phyloP scores from a whole-genome alignment of 23 tunicate species.

The Trididemnum nubilum region DNA sequence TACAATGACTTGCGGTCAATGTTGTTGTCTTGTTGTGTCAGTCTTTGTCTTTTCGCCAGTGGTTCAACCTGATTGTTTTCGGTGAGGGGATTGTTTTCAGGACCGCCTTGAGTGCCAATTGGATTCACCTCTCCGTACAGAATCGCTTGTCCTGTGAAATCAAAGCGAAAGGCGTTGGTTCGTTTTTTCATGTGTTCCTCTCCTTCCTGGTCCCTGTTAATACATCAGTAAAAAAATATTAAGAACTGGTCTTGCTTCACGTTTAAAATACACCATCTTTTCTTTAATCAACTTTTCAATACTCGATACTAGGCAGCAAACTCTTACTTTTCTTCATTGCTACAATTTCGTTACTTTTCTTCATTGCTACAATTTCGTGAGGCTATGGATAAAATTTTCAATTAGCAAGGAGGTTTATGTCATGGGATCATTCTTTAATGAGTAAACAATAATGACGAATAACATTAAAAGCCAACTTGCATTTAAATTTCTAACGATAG shows the following conservation, averaged over 20 bases:
- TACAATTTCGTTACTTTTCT: no score
- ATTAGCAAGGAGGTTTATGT: no score
- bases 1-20: slow-evolving; percentile 60
- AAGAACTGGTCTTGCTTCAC: neutral
- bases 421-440: no score
- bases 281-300: no score
- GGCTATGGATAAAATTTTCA: no score
- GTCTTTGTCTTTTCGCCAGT: neutral
- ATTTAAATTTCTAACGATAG: no score
- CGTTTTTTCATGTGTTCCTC: slow-evolving; percentile 90
- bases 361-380: no score
- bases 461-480: no score
- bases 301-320: no score
- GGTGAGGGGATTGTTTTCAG: slow-evolving; percentile 36
- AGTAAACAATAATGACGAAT: no score
- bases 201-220: slow-evolving; percentile 95
- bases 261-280: no score
- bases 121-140: slow-evolving; percentile 90
- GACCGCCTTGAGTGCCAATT: slow-evolving; percentile 71
- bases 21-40: neutral
- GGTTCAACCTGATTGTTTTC: slow-evolving; percentile 32
- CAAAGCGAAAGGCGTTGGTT: slow-evolving; percentile 75
- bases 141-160: slow-evolving; percentile 93
- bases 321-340: no score
- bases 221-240: slow-evolving; percentile 5